Evolutionary conservation across 1,140 invertebrate species (phyloP), one percentile per base, ranked within the genome.

Genomic region (Elymnias hypermnestra): DNA sequence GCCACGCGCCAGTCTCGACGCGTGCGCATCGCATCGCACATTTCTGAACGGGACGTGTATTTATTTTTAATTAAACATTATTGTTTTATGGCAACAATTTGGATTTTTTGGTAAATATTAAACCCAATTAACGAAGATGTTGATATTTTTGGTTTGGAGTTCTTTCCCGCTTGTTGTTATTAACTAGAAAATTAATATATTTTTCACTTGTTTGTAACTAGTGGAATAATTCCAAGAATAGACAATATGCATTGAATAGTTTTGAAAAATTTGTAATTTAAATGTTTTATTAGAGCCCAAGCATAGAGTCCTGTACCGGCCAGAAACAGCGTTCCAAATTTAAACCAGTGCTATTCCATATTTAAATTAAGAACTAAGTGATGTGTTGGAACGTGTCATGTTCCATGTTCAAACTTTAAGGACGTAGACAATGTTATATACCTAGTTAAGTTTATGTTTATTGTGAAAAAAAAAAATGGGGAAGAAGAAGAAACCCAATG

Each of bases 401-500:
- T 38, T 36, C 33, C 31, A 44, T 36, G 33, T 23, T 35, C 17
- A 51, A 45, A 40, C 37, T 33, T 29, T 53, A 25, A 57, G 54
- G 56, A 55, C 47, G 46, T 58, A 60, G 54, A 63, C 47, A 55
- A 48, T 64, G 35, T n/a, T n/a, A 50, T 48, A 45, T 52, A 54
- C 36, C 56, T 56, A 58, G 50, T 33, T 17, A 48, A 48, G 57
- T 49, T 41, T 58, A 55, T 65, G 57, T 68, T 57, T 58, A 68
- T 65, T 58, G 21, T 57, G 40, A 41, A 38, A 58, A 40, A 36
- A 46, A 25, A 48, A 67, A 63, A 83, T 83, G 79, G 79, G 79
- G 47, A 83, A 81, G 48, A 81, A 83, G 65, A 83, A 81, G 68
- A 83, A 81, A 66, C 72, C 64, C 50, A 72, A 57, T 42, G 68